A percentile compares a stretch with the other conserved stretches of the same genome.
Evolutionary conservation across 2,797 vertebrate species (phyloP).

Genomic region (Syngnathus rostellatus): DNA sequence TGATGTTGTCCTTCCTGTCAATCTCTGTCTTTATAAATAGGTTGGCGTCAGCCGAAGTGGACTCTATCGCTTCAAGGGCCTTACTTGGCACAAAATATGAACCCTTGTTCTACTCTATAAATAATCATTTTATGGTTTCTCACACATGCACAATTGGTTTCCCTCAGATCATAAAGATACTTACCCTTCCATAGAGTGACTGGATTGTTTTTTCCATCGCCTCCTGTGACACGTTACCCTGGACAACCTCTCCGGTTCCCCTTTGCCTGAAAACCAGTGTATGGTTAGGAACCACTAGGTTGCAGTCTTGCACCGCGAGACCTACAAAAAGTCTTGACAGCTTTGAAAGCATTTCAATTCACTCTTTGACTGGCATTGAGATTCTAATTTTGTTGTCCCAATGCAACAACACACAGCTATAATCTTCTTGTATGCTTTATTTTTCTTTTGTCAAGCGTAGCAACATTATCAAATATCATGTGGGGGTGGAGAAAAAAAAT

Average conservation of each 20-base stretch:
- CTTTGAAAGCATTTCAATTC: constrained; percentile 52
- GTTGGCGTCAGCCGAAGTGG: constrained; percentile 16
- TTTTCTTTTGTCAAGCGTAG: background rate
- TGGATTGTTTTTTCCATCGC: background rate
- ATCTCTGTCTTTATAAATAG: constrained; percentile 24
- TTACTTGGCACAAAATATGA: too few relatives aligned
- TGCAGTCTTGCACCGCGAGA: constrained; percentile 31
- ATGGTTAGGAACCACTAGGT: constrained; percentile 24
- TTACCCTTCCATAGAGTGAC: background rate
- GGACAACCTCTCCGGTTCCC: constrained; percentile 7
- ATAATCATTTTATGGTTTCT: background rate
- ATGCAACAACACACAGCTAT: constrained; percentile 1
- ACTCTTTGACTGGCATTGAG: constrained; percentile 15
- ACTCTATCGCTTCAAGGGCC: background rate
- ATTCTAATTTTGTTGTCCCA: background rate
- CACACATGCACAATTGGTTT: background rate
- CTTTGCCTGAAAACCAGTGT: constrained; percentile 7
- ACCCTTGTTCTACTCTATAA: background rate
- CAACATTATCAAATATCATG: background rate
- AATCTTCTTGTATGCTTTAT: background rate
- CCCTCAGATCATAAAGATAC: background rate
- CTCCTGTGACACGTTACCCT: constrained; percentile 26
- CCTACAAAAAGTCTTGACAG: background rate
- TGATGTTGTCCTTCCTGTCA: constrained; percentile 28
- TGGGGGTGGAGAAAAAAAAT: background rate